Evolutionary conservation across 2,888 invertebrate genomes (phyloP).

Genomic region (Andrena bicolor): DNA sequence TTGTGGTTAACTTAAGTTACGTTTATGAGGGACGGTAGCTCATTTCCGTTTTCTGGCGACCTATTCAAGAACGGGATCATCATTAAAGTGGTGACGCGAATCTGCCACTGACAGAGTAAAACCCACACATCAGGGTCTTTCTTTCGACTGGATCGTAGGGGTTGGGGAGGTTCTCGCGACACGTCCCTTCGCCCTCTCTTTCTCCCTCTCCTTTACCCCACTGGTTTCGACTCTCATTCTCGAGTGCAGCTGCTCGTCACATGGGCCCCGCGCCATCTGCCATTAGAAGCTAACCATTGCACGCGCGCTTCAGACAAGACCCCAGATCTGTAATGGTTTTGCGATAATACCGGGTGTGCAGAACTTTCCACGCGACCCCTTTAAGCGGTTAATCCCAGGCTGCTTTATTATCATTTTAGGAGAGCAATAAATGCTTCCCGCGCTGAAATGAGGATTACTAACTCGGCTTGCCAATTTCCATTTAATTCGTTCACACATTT

Average conservation of each 20-base stretch:
- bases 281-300: slow-evolving; percentile 71
- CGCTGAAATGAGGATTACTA: background rate
- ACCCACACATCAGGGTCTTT: slow-evolving; percentile 61
- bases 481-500: background rate
- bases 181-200: slow-evolving; percentile 29
- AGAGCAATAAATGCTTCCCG: background rate
- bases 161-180: slow-evolving; percentile 53
- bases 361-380: slow-evolving; percentile 44
- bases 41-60: slow-evolving; percentile 36
- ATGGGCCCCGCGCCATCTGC: slow-evolving; percentile 78
- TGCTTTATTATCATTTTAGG: background rate
- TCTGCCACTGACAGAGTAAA: slow-evolving; percentile 61
- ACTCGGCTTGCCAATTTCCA: background rate
- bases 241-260: slow-evolving; percentile 76
- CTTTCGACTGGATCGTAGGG: slow-evolving; percentile 47
- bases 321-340: slow-evolving; percentile 68
- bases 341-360: slow-evolving; percentile 65
- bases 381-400: slow-evolving; percentile 16
- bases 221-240: slow-evolving; percentile 18
- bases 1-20: too few relatives aligned
- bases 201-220: slow-evolving; percentile 19
- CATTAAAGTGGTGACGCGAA: slow-evolving; percentile 47
- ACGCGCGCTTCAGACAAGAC: slow-evolving; percentile 65
- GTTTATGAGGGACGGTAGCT: background rate
- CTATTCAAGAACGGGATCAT: slow-evolving; percentile 39